A percentile compares a stretch with the other conserved stretches of the same genome.
These are phyloP conservation scores for Sisyra terminalis DNA, from an alignment of 2,888 invertebrate genomes.

Conservation along the genomic window DNA sequence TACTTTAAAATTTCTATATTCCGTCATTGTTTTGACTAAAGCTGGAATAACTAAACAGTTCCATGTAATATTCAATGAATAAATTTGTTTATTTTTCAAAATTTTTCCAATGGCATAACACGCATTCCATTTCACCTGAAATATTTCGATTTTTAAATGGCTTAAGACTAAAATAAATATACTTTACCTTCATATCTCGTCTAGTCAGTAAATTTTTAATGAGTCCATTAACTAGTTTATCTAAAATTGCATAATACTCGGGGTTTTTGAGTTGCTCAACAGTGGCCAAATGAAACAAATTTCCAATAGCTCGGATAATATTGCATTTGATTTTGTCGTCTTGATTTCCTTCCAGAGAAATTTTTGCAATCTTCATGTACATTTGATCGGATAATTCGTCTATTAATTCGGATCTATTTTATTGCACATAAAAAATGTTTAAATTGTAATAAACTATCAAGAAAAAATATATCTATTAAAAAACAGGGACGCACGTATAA, in stretches of 20 bases:
- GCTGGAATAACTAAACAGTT: slow-evolving; percentile 26
- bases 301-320: slow-evolving; percentile 66
- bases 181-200: slow-evolving; percentile 56
- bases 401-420: slow-evolving; percentile 29
- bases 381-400: slow-evolving; percentile 48
- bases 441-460: no score
- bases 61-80: slow-evolving; percentile 25
- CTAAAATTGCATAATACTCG: slow-evolving; percentile 35
- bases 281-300: slow-evolving; percentile 49
- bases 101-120: slow-evolving; percentile 75
- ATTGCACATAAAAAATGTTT: not conserved
- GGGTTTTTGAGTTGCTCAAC: slow-evolving; percentile 30
- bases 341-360: slow-evolving; percentile 43
- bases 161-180: not conserved
- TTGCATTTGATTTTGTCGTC: slow-evolving; percentile 76
- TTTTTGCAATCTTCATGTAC: slow-evolving; percentile 48
- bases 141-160: slow-evolving; percentile 3
- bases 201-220: slow-evolving; percentile 51
- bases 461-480: no score
- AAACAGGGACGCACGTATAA: no score
- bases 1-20: slow-evolving; percentile 27
- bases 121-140: slow-evolving; percentile 70
- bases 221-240: slow-evolving; percentile 45
- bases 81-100: slow-evolving; percentile 43
- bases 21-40: slow-evolving; percentile 20